A percentile compares a stretch with the other conserved stretches of the same genome.
These are phyloP conservation scores for Caenorhabditis zanzibari DNA, from an alignment of 2,888 invertebrate genomes.

Conservation along the genomic window DNA sequence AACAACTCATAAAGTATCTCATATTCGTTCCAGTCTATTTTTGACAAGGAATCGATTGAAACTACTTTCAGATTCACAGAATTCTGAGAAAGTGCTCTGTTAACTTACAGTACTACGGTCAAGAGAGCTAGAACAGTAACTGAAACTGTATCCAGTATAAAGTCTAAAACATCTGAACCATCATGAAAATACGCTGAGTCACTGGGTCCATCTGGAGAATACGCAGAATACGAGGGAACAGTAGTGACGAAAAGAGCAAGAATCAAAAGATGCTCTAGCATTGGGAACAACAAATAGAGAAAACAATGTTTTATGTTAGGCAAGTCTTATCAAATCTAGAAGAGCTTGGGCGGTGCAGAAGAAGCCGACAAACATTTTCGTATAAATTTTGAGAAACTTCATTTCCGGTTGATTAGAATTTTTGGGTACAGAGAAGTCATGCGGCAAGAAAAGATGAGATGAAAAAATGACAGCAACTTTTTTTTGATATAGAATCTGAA, in stretches of 20 bases:
- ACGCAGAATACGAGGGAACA: not conserved
- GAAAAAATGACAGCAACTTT: not conserved
- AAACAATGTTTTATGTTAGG: constrained; percentile 13
- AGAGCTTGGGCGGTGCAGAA: constrained; percentile 23
- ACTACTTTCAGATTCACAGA: too few relatives aligned
- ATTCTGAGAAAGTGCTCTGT: too few relatives aligned
- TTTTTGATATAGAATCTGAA: not conserved
- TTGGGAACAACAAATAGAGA: constrained; percentile 31
- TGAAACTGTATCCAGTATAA: constrained; percentile 19
- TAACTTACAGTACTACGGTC: not conserved
- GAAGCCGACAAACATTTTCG: constrained; percentile 21
- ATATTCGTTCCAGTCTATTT: too few relatives aligned
- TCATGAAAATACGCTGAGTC: not conserved
- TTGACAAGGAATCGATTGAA: too few relatives aligned
- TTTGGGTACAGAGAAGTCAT: not conserved
- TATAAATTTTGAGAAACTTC: not conserved
- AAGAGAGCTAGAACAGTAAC: constrained; percentile 6
- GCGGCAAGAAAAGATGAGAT: not conserved
- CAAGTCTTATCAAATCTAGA: constrained; percentile 32
- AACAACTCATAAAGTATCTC: not conserved
- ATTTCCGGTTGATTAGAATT: not conserved
- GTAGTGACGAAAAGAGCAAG: not conserved
- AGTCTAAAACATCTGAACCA: not conserved
- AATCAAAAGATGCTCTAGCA: constrained; percentile 25
- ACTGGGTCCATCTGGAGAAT: not conserved